Percentiles rank a stretch among this genome's conserved stretches.
Conservation (phyloP, 2,797 vertebrate genomes). For the Thripadectes ignobilis region DNA sequence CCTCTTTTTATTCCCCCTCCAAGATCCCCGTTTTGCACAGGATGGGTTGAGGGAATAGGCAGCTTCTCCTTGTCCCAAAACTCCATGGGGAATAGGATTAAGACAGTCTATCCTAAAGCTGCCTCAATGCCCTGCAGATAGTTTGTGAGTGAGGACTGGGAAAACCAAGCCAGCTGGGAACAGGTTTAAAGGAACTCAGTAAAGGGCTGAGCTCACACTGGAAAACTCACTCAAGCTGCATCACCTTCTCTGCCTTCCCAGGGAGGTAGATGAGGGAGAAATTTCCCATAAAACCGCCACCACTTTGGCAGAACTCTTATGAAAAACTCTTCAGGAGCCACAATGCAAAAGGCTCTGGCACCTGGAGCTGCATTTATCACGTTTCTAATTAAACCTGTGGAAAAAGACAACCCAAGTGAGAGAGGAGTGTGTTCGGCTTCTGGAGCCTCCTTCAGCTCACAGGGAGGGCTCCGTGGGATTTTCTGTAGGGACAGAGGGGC, state of each 20-base stretch:
- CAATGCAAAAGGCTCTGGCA: neutral
- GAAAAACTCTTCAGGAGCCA: neutral
- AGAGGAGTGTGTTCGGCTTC: neutral
- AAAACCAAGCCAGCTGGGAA: neutral
- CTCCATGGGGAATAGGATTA: neutral
- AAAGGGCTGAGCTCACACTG: neutral
- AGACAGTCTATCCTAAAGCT: neutral
- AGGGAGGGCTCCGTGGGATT: neutral
- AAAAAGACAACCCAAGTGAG: neutral
- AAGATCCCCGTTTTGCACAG: neutral
- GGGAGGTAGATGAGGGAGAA: neutral
- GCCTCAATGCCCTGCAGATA: neutral
- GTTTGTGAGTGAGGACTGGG: neutral
- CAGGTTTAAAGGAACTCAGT: neutral
- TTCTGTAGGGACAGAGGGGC: neutral
- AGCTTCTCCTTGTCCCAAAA: neutral
- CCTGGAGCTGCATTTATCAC: neutral
- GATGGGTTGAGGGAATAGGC: neutral
- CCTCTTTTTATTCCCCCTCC: neutral
- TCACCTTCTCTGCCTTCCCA: neutral
- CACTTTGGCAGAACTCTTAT: neutral
- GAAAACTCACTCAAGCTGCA: neutral
- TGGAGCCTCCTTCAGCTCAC: accelerated
- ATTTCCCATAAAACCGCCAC: neutral
- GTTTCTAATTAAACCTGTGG: neutral